phyloP scores from a whole-genome alignment of 2,888 invertebrate genomes.

The Orchesellides sinensis region DNA sequence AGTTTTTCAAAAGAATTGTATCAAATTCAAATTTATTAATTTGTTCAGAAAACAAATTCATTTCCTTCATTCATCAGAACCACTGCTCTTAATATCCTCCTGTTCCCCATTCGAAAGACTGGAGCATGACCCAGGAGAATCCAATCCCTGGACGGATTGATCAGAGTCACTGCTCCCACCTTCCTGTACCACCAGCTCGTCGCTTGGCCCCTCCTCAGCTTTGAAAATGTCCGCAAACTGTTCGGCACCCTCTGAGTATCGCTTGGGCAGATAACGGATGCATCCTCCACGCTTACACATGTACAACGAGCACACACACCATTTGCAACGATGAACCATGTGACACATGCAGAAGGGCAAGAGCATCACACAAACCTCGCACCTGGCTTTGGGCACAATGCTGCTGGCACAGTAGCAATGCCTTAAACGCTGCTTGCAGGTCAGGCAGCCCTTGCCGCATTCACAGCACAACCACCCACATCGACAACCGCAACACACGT shows the following conservation, averaged over 20 bases:
- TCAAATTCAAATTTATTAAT: no score
- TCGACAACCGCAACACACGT: constrained; percentile 28
- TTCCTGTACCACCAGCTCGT: no score
- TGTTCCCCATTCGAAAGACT: neutral
- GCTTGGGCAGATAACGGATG: constrained; percentile 4
- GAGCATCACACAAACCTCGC: constrained; percentile 9
- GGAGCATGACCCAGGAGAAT: neutral
- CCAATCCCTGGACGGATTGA: neutral
- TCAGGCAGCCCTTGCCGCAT: constrained; percentile 1
- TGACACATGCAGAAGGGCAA: no score
- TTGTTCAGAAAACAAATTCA: no score
- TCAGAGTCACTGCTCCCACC: neutral
- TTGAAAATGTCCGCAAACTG: constrained; percentile 11
- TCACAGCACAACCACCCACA: constrained; percentile 45
- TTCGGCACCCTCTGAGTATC: neutral
- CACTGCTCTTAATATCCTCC: neutral
- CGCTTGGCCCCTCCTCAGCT: constrained; percentile 9
- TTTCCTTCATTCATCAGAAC: no score
- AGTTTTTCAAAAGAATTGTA: no score
- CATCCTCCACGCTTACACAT: constrained; percentile 44
- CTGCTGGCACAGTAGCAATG: constrained; percentile 17
- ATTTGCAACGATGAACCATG: constrained; percentile 26
- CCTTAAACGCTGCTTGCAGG: constrained; percentile 15
- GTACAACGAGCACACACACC: constrained; percentile 25
- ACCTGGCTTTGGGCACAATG: neutral